Percentiles rank a stretch among this genome's conserved stretches.
Conservation (phyloP, 2,113 vertebrate species). For the Castor canadensis region DNA sequence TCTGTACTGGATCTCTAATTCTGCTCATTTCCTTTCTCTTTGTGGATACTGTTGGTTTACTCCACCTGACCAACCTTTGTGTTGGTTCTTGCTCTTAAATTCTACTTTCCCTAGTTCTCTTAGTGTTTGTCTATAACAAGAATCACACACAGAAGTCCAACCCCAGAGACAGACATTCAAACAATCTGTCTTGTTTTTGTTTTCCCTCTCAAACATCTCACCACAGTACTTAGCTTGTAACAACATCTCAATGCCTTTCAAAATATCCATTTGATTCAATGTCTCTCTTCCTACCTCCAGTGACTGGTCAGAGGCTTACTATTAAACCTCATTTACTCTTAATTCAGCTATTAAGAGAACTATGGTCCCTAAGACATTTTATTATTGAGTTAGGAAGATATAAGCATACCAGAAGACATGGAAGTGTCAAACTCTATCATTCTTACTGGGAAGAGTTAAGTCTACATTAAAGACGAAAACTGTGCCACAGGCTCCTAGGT, state of each 20-base stretch:
- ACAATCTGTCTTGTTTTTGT: not conserved
- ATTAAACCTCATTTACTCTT: too few relatives aligned
- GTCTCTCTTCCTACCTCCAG: not conserved
- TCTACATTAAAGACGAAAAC: not conserved
- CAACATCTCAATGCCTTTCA: too few relatives aligned
- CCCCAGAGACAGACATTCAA: fast-evolving
- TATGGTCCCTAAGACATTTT: too few relatives aligned
- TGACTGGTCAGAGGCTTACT: too few relatives aligned
- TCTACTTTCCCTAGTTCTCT: not conserved
- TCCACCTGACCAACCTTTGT: not conserved
- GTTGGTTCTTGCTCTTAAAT: not conserved
- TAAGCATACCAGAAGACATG: not conserved
- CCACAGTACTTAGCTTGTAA: too few relatives aligned
- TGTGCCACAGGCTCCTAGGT: not conserved
- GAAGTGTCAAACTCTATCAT: not conserved
- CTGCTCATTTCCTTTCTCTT: not conserved
- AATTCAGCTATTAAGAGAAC: too few relatives aligned
- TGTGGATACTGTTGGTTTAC: not conserved
- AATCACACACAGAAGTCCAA: not conserved
- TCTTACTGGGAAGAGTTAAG: not conserved
- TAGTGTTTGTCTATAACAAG: not conserved
- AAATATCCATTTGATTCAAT: too few relatives aligned
- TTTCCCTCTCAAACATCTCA: not conserved
- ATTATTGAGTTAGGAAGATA: too few relatives aligned
- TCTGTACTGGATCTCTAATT: not conserved